Conservation (phyloP, 2,113 vertebrate genomes). For the Oryzias celebensis region DNA sequence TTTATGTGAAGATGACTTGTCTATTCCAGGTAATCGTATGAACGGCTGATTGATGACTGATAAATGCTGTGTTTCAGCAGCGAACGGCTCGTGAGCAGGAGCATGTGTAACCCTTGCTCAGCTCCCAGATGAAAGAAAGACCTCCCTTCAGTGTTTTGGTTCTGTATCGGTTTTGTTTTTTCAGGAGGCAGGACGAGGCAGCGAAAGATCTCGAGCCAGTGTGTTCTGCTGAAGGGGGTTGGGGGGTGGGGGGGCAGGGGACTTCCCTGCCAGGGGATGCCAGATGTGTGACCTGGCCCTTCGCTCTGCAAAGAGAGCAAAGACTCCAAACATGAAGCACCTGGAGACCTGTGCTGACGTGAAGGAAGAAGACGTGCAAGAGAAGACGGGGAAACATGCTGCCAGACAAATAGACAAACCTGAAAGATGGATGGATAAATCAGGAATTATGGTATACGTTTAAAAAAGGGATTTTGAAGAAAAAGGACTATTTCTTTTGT, state of each 20-base stretch:
- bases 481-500: conserved; percentile 26
- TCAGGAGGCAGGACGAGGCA: conserved; percentile 60
- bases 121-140: conserved; percentile 61
- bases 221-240: conserved; percentile 18
- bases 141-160: conserved; percentile 56
- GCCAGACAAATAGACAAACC: conserved; percentile 20
- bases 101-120: conserved; percentile 50
- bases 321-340: conserved; percentile 53
- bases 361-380: not conserved
- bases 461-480: not conserved
- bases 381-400: conserved; percentile 17
- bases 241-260: conserved; percentile 33
- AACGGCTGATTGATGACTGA: conserved; percentile 33
- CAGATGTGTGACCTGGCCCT: conserved; percentile 68
- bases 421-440: conserved; percentile 18
- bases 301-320: conserved; percentile 48
- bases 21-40: conserved; percentile 10
- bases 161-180: conserved; percentile 61
- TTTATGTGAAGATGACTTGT: not conserved
- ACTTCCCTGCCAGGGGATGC: conserved; percentile 62
- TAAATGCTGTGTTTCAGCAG: conserved; percentile 26
- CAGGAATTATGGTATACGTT: conserved; percentile 14
- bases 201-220: conserved; percentile 53
- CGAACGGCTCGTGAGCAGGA: conserved; percentile 35
- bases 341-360: conserved; percentile 31